phyloP scores from a whole-genome alignment of 2,797 vertebrate genomes.

The Rhynchotus rufescens region DNA sequence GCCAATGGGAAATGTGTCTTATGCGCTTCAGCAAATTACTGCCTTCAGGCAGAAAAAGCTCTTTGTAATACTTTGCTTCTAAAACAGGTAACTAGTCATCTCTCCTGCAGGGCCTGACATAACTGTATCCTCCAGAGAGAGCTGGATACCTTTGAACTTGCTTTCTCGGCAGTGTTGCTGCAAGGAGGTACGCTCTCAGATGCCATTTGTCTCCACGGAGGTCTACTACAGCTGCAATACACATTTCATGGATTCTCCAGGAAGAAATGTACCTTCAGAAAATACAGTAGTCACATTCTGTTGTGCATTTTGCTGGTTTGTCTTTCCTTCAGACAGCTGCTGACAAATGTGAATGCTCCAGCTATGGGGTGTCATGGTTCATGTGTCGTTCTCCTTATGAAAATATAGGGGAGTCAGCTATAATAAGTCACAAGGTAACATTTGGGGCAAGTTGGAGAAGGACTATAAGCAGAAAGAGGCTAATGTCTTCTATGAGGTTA shows the following conservation, averaged over 20 bases:
- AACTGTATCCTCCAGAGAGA: conserved; percentile 54
- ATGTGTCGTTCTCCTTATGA: neutral
- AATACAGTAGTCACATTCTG: conserved; percentile 43
- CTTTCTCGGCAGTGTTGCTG: conserved; percentile 14
- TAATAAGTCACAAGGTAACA: neutral
- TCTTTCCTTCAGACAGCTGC: neutral
- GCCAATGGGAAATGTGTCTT: conserved; percentile 40
- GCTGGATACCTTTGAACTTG: conserved; percentile 61
- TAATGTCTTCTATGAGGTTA: neutral
- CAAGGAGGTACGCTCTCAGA: neutral
- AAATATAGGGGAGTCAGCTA: neutral
- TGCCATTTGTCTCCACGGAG: conserved; percentile 28
- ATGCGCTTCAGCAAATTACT: conserved; percentile 54
- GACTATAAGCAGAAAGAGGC: neutral
- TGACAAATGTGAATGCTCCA: neutral
- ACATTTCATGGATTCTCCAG: conserved; percentile 6
- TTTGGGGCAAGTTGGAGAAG: neutral
- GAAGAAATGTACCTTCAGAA: conserved; percentile 32
- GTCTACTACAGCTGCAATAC: conserved; percentile 22
- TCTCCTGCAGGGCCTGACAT: conserved; percentile 43
- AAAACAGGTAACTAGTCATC: conserved; percentile 69
- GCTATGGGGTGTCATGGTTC: fast-evolving
- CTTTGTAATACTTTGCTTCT: conserved; percentile 64
- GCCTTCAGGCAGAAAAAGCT: conserved; percentile 63
- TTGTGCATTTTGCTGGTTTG: neutral